phyloP scores from a whole-genome alignment of 37 sponge, comb jelly and placozoan species.

The Ianthella basta region DNA sequence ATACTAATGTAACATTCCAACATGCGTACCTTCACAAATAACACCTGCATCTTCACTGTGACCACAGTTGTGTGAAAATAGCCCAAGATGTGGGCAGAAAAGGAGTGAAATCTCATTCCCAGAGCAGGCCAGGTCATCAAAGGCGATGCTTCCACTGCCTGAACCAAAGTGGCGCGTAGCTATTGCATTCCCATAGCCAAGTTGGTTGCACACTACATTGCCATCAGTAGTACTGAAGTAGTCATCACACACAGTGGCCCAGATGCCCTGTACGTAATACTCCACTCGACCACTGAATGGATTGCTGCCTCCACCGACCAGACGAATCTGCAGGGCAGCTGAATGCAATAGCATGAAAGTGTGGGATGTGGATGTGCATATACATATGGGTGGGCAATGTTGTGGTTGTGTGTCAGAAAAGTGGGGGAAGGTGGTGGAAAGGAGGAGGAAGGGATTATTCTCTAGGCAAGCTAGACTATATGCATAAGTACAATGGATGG shows the following conservation, averaged over 20 bases:
- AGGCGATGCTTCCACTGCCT: slow-evolving; percentile 6
- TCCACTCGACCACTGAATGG: slow-evolving; percentile 10
- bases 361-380: too few species aligned
- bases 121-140: slow-evolving; percentile 22
- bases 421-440: too few species aligned
- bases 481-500: too few species aligned
- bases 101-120: slow-evolving; percentile 24
- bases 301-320: slow-evolving; percentile 24
- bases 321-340: slow-evolving; percentile 6
- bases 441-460: too few species aligned
- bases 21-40: slow-evolving; percentile 14
- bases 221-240: slow-evolving; percentile 7
- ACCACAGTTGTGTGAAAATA: not conserved
- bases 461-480: too few species aligned
- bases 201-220: slow-evolving; percentile 26
- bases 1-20: not conserved
- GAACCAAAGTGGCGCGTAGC: not conserved
- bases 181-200: slow-evolving; percentile 18
- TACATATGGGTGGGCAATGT: too few species aligned
- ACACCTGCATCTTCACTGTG: slow-evolving; percentile 24
- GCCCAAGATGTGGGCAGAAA: not conserved
- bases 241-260: slow-evolving; percentile 26
- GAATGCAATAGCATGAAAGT: too few species aligned
- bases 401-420: too few species aligned
- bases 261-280: slow-evolving; percentile 19